These are phyloP conservation scores for Calonectris borealis DNA, from an alignment of 2,113 vertebrate genomes.

Conservation along the genomic window DNA sequence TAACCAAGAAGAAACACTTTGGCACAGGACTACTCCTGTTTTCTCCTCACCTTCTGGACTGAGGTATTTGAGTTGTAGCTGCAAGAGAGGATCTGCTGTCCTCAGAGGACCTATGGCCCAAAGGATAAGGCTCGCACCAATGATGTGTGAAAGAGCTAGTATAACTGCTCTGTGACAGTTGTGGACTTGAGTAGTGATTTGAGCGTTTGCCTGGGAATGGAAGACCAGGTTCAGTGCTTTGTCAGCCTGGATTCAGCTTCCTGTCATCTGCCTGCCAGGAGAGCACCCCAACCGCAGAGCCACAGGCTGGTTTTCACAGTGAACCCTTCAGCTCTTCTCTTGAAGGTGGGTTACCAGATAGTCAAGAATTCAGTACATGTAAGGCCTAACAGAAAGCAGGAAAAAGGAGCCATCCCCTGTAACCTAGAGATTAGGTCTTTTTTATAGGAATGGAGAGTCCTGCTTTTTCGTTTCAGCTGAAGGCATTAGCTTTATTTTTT, in stretches of 20 bases:
- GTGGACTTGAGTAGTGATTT: neutral
- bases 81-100: neutral
- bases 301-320: neutral
- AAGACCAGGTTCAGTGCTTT: neutral
- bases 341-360: neutral
- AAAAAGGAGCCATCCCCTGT: neutral
- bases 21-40: neutral
- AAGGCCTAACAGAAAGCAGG: neutral
- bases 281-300: neutral
- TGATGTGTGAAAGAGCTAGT: neutral
- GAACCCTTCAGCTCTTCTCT: neutral
- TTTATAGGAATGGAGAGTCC: neutral
- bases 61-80: neutral
- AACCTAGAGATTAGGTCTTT: neutral
- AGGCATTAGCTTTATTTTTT: neutral
- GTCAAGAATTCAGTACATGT: accelerated
- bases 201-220: neutral
- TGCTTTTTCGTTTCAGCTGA: neutral
- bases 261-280: neutral
- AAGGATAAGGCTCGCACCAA: neutral
- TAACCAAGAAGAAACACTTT: neutral
- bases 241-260: neutral
- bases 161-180: neutral
- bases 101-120: neutral
- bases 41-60: neutral